Percentiles rank a stretch among this genome's conserved stretches.
These are phyloP conservation scores for Bradypus variegatus DNA, from an alignment of 2,797 vertebrate species.

Conservation along the genomic window DNA sequence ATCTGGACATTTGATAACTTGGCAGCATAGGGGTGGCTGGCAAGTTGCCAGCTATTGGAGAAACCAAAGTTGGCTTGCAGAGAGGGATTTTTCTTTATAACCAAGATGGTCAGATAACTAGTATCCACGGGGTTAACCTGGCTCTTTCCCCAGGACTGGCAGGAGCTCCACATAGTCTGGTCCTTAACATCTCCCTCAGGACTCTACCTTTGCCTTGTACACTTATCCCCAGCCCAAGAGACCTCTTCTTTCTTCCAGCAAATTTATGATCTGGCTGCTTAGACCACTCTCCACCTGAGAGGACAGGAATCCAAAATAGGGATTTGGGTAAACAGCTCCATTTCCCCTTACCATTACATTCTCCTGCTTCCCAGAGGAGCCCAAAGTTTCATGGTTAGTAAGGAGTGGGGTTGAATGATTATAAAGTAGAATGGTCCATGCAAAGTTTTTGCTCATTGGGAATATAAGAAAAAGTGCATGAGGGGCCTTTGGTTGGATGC, in stretches of 20 bases:
- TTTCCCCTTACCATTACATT: constrained; percentile 30
- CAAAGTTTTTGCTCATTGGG: background rate
- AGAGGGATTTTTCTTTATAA: constrained; percentile 6
- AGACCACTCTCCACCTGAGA: background rate
- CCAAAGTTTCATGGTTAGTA: background rate
- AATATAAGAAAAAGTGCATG: background rate
- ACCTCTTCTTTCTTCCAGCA: background rate
- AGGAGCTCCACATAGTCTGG: background rate
- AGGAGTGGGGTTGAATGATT: background rate
- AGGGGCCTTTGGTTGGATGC: background rate
- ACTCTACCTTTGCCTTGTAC: background rate
- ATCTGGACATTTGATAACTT: background rate
- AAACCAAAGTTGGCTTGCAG: background rate
- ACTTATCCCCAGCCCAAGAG: background rate
- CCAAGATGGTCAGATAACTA: background rate
- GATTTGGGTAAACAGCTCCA: constrained; percentile 27
- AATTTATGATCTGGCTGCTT: constrained; percentile 31
- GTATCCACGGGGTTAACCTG: background rate
- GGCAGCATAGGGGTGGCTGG: background rate
- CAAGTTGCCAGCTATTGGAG: background rate
- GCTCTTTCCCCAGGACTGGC: background rate
- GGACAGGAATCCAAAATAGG: constrained; percentile 19
- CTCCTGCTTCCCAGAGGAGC: background rate
- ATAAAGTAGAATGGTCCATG: background rate
- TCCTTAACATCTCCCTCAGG: background rate